Evolutionary conservation across 2,113 vertebrate species (phyloP), one percentile per base, ranked within the genome.

Genomic region (Nansenia antarctica): DNA sequence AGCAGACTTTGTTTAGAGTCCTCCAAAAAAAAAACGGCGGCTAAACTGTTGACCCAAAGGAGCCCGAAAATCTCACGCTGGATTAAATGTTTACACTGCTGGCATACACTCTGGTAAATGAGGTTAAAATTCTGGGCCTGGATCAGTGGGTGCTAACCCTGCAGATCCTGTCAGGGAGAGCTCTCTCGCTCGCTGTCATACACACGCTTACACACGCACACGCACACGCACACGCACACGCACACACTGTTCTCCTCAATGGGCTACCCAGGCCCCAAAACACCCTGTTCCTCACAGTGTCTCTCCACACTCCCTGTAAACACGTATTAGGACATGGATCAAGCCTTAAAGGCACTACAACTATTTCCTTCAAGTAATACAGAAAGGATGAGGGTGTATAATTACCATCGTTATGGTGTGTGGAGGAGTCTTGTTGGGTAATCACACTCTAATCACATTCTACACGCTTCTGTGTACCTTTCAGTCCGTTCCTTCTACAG

Each of bases 1-100:
- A 90, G 90, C 92, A 94, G 93, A 88, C 87, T 92, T 91, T 93
- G 91, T 92, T 93, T 90, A 82, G 81, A 88, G 91, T 77, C 84
- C 80, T 72, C 72, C 65, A 65, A 47, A 67, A 67, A 69, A 85
- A 86, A 52, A 49, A 24, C 58, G 82, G 73, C 72, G 91, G 89
- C 86, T 90, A 90, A 92, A 93, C 84, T 88, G 68, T 86, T 93
- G 94, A 92, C 93, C 93, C 67, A 88, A 85, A 85, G 68, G 87
- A 86, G 80, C 75, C 90, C 67, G 85, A 85, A 90, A 91, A 87
- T 85, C 84, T 86, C 72, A 85, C 65, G 84, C 91, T 83, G 80
- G 85, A 89, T 87, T 92, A 94, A 91, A 91, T 89, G 85, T 92
- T 90, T 91, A 90, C 89, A 89, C 91, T 87, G 85, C 86, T 89